Evolutionary conservation across 2,113 vertebrate species (phyloP).

Genomic region (Dascyllus trimaculatus): DNA sequence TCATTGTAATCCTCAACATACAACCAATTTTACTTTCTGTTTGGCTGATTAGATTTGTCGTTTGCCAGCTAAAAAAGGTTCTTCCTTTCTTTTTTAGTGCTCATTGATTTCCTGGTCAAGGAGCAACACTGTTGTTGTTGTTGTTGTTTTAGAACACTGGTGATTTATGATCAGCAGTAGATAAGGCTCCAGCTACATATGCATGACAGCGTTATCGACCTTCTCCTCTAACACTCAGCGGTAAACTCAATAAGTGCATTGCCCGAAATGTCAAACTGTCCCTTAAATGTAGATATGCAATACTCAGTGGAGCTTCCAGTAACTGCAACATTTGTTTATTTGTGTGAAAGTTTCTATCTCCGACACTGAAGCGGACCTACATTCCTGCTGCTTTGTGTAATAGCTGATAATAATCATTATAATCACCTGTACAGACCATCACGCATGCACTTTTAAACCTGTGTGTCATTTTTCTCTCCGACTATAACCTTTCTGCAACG

Average conservation of each 20-base stretch:
- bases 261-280: constrained; percentile 34
- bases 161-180: no score
- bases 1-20: no score
- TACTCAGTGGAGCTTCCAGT: constrained; percentile 65
- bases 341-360: constrained; percentile 42
- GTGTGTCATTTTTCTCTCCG: constrained; percentile 23
- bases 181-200: no score
- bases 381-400: constrained; percentile 30
- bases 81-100: no score
- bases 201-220: background rate
- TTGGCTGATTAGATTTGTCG: no score
- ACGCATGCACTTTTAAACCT: constrained; percentile 49
- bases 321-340: constrained; percentile 37
- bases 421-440: constrained; percentile 2
- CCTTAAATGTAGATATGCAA: constrained; percentile 70
- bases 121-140: no score
- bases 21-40: no score
- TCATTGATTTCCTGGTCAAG: no score
- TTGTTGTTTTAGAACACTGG: no score
- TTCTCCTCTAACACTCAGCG: background rate
- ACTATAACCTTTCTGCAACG: constrained; percentile 32
- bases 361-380: constrained; percentile 20
- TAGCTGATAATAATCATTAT: constrained; percentile 1
- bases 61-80: no score
- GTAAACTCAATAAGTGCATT: background rate